Evolutionary conservation across 53 echinoderm and acorn worm species (phyloP), one percentile per base, ranked within the genome.

Genomic region (Antedon mediterranea): DNA sequence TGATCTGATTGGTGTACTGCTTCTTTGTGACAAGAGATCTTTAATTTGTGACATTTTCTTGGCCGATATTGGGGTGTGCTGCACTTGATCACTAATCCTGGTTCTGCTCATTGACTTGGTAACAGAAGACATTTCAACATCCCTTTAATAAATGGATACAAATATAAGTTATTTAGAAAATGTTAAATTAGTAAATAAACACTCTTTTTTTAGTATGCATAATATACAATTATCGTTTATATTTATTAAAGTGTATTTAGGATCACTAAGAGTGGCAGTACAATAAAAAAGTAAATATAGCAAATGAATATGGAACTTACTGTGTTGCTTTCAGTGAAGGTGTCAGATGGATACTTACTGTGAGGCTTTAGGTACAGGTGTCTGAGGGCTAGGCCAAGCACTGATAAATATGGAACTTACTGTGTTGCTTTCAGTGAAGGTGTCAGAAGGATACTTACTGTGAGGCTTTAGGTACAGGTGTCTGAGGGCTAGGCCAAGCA

Each of bases 1-100:
- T 29, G 89, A 89, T 72, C 95, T 76, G 18, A 85, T 83, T 9
- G 91, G 91, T 1, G 95, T 91, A 6, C 79, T 83, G 0, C 85
- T 87, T 31, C 95, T 78, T 79, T 89, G 79, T 0, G 95, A 91
- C 57, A 95, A 79, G 28, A 89, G 79, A 44, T 91, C 87, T 71
- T 89, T 83, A 43, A 95, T 74, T 72, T 85, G 85, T 28, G 95
- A 81, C 77, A 89, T 91, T 71, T 87, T 91, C 87, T 91, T 90
- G 32, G 85, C 78, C n/a, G 95, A 95, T 29, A 87, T 85, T 82
- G 81, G 11, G 7, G 33, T 30, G 28, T 73, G 32, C 27, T 3
- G 9, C 20, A 57, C 23, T 1, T 13, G 2, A 18, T 57, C 26
- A 23, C 57, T 18, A 15, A 57, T 23, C 23, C 57, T 57, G 57